A percentile compares a stretch with the other conserved stretches of the same genome.
Evolutionary conservation across 2,797 vertebrate species (phyloP).

Genomic region (Avahi laniger): DNA sequence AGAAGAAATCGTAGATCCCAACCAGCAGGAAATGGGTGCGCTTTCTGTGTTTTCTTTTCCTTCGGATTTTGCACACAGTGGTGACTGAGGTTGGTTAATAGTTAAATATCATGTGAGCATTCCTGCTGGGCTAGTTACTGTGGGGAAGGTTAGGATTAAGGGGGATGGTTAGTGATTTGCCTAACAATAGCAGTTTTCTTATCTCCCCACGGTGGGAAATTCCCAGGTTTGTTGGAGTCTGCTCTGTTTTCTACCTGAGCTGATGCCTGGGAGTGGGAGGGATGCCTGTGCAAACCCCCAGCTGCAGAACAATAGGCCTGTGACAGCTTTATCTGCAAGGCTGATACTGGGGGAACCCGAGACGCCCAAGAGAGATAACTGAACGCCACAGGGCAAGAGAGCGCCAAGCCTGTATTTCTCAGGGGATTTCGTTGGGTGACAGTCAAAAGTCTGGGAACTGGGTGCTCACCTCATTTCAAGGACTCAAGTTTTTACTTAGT

Average conservation of each 20-base stretch:
- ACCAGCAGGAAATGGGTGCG: accelerated
- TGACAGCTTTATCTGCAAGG: not conserved
- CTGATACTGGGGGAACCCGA: not conserved
- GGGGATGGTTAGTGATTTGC: not conserved
- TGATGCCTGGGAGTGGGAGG: not conserved
- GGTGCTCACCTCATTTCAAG: not conserved
- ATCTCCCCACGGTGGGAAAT: not conserved
- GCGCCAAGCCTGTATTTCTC: not conserved
- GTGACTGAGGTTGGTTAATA: not conserved
- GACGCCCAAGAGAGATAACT: not conserved
- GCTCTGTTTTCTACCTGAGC: not conserved
- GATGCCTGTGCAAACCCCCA: not conserved
- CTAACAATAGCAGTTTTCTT: not conserved
- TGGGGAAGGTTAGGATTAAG: not conserved
- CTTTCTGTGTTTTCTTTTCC: not conserved
- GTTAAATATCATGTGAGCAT: not conserved
- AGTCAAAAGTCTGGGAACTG: not conserved
- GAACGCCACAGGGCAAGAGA: not conserved
- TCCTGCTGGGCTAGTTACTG: not conserved
- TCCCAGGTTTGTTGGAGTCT: not conserved
- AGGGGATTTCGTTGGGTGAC: not conserved
- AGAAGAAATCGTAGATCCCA: not conserved
- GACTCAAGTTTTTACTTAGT: not conserved
- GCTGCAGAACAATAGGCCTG: not conserved
- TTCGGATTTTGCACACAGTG: not conserved